phyloP scores from a whole-genome alignment of 2,797 vertebrate genomes.

The Hypotaenidia philippensis region DNA sequence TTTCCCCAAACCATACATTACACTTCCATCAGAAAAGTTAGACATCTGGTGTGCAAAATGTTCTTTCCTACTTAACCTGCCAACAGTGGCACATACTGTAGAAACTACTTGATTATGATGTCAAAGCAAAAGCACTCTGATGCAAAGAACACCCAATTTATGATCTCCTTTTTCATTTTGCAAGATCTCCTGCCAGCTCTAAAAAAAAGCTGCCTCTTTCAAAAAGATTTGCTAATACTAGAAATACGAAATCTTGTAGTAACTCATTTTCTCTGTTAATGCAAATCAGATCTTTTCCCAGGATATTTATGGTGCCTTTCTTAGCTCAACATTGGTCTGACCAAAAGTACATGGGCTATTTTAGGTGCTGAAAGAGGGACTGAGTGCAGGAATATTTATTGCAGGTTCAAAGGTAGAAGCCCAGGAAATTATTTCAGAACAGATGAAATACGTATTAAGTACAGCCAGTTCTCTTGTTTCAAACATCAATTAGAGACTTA shows the following conservation, averaged over 20 bases:
- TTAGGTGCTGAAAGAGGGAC: not conserved
- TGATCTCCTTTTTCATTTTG: constrained; percentile 7
- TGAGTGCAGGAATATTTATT: constrained; percentile 6
- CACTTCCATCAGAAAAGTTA: not conserved
- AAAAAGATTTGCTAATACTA: constrained; percentile 3
- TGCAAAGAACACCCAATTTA: constrained; percentile 4
- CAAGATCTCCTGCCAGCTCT: not conserved
- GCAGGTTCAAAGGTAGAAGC: constrained; percentile 1
- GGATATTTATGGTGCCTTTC: constrained; percentile 1
- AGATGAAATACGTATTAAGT: not conserved
- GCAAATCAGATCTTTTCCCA: not conserved
- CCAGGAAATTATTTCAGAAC: constrained; percentile 13
- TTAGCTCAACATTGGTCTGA: not conserved
- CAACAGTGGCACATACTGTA: not conserved
- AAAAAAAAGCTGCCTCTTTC: not conserved
- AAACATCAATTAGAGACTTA: constrained; percentile 16
- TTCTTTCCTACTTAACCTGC: constrained; percentile 13
- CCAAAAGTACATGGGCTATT: not conserved
- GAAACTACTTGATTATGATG: constrained; percentile 21
- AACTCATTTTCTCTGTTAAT: not conserved
- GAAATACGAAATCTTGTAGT: not conserved
- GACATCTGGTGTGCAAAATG: not conserved
- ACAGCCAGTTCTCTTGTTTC: constrained; percentile 1
- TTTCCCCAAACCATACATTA: not conserved
- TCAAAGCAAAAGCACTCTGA: constrained; percentile 20